These are phyloP conservation scores for Flabesymbios commensalis DNA, from an alignment of 2,888 invertebrate genomes.

Conservation along the genomic window DNA sequence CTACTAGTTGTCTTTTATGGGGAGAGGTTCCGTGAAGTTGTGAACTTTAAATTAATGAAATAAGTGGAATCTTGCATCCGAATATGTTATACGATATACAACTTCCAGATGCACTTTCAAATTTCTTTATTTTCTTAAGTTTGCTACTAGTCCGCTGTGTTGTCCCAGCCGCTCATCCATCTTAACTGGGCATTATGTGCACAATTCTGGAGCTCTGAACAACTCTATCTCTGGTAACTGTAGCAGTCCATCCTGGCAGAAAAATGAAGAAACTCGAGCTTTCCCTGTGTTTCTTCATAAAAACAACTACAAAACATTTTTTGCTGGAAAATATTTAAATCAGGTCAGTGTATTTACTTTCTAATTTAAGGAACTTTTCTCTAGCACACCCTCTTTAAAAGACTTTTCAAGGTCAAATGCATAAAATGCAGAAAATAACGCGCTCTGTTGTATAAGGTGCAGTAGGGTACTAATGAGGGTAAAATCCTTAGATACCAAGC, in stretches of 20 bases:
- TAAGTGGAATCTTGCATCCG: no score
- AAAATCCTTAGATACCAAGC: no score
- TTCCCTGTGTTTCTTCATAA: slow-evolving; percentile 73
- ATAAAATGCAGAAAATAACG: neutral
- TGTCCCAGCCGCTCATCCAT: slow-evolving; percentile 89
- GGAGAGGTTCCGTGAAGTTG: no score
- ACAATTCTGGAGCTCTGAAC: slow-evolving; percentile 79
- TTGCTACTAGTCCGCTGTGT: slow-evolving; percentile 82
- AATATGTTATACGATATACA: no score
- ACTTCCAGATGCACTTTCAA: no score
- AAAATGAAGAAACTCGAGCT: slow-evolving; percentile 69
- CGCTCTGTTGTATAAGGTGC: no score
- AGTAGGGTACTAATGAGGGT: no score
- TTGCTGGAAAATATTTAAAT: slow-evolving; percentile 93
- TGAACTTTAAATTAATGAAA: no score
- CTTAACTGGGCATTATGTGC: slow-evolving; percentile 81
- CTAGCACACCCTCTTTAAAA: neutral
- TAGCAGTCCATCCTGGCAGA: slow-evolving; percentile 72
- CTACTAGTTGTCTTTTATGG: no score
- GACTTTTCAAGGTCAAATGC: neutral
- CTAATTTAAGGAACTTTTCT: no score
- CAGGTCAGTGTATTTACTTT: slow-evolving; percentile 66
- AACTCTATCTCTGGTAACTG: slow-evolving; percentile 80
- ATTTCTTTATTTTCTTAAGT: slow-evolving; percentile 66
- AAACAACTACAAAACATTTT: slow-evolving; percentile 80